Percentiles rank a stretch among this genome's conserved stretches.
These are phyloP conservation scores for Phrynocephalus guinanensis DNA, from an alignment of 2,797 vertebrate genomes.

Conservation along the genomic window DNA sequence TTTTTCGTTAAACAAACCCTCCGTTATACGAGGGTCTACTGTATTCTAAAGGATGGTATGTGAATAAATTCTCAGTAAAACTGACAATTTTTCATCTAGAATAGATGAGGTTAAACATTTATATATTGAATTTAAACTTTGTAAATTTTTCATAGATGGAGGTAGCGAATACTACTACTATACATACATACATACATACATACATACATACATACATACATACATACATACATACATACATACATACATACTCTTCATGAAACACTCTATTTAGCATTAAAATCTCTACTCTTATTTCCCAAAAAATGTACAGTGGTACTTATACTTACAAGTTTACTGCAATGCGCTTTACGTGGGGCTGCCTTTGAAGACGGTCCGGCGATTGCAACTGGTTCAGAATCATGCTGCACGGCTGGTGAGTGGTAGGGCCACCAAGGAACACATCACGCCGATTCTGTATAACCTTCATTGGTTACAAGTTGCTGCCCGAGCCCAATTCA, in stretches of 20 bases:
- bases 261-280: slow-evolving; percentile 42
- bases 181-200: slow-evolving; percentile 4
- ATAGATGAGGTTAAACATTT: background rate
- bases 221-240: background rate
- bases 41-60: background rate
- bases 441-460: too few relatives aligned
- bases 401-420: too few relatives aligned
- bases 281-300: slow-evolving; percentile 31
- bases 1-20: too few relatives aligned
- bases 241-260: background rate
- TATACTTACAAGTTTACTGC: too few relatives aligned
- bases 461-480: too few relatives aligned
- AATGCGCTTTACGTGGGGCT: too few relatives aligned
- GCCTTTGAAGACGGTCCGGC: too few relatives aligned
- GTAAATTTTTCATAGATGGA: slow-evolving; percentile 1
- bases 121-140: background rate
- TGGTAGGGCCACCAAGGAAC: too few relatives aligned
- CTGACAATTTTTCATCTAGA: slow-evolving; percentile 16
- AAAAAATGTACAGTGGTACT: background rate
- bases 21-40: too few relatives aligned
- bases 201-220: background rate
- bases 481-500: too few relatives aligned
- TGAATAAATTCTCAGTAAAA: slow-evolving; percentile 19
- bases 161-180: background rate
- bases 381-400: too few relatives aligned